phyloP scores from a whole-genome alignment of 2,113 vertebrate species.

The Macroglossus sobrinus region DNA sequence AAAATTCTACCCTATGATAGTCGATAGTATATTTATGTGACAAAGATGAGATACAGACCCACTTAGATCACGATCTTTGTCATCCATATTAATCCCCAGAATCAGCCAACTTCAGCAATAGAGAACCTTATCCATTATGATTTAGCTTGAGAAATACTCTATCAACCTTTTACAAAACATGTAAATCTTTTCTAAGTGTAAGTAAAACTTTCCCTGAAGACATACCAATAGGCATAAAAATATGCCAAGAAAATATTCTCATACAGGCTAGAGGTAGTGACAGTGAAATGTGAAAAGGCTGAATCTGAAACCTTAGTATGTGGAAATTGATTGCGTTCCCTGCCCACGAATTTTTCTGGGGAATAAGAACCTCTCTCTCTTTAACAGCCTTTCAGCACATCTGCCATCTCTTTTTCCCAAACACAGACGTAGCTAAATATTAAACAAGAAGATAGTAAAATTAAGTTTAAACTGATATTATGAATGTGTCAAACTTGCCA shows the following conservation, averaged over 20 bases:
- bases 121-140: slow-evolving; percentile 29
- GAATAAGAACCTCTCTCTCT: background rate
- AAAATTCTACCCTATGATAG: background rate
- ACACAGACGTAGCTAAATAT: background rate
- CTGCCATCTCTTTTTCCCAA: background rate
- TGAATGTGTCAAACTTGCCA: background rate
- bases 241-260: background rate
- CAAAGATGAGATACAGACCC: background rate
- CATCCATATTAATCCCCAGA: background rate
- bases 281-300: background rate
- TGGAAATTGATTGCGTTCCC: background rate
- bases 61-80: background rate
- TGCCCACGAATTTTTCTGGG: background rate
- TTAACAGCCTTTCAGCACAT: background rate
- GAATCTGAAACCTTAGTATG: background rate
- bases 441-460: background rate
- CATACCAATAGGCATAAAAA: background rate
- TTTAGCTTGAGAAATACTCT: background rate
- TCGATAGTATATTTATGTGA: slow-evolving; percentile 40
- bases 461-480: slow-evolving; percentile 20
- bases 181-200: slow-evolving; percentile 23
- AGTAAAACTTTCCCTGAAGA: slow-evolving; percentile 47
- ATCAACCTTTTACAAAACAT: background rate
- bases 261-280: background rate
- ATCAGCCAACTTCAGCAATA: background rate